These are phyloP conservation scores for Polypedilum vanderplanki DNA, from an alignment of 1,140 invertebrate genomes.

Conservation along the genomic window DNA sequence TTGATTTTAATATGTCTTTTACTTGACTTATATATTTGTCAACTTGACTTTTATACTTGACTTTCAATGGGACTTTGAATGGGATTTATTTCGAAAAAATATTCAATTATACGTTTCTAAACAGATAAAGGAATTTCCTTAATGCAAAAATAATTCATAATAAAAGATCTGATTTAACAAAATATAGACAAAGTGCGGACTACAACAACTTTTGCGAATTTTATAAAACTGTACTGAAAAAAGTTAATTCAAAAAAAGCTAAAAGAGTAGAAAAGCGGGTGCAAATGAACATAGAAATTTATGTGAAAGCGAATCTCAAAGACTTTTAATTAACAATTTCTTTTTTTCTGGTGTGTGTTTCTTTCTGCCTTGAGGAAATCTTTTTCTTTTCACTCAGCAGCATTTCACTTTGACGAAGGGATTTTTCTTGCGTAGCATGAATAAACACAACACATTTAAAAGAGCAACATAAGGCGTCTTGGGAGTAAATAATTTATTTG, in stretches of 20 bases:
- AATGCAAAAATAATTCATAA: too few species aligned
- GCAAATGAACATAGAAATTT: constrained; percentile 22
- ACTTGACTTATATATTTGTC: too few species aligned
- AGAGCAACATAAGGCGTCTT: constrained; percentile 14
- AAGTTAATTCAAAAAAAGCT: constrained; percentile 21
- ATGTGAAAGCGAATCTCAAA: constrained; percentile 15
- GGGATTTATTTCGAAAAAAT: too few species aligned
- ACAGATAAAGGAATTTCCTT: too few species aligned
- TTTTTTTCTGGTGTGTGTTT: not conserved
- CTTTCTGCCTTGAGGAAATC: not conserved
- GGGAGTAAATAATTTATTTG: constrained; percentile 23
- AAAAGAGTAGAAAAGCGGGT: not conserved
- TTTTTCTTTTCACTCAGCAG: not conserved
- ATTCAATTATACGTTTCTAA: too few species aligned
- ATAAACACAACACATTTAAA: not conserved
- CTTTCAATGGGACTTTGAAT: too few species aligned
- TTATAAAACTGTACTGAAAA: too few species aligned
- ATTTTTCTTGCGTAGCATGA: not conserved
- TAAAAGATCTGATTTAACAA: too few species aligned
- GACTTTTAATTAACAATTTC: constrained; percentile 25
- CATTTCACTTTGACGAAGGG: not conserved
- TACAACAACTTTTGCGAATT: too few species aligned
- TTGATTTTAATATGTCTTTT: too few species aligned
- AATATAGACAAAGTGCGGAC: too few species aligned
- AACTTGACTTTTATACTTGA: too few species aligned